Evolutionary conservation across 2,113 vertebrate genomes (phyloP).

Genomic region (Lepus timidus): DNA sequence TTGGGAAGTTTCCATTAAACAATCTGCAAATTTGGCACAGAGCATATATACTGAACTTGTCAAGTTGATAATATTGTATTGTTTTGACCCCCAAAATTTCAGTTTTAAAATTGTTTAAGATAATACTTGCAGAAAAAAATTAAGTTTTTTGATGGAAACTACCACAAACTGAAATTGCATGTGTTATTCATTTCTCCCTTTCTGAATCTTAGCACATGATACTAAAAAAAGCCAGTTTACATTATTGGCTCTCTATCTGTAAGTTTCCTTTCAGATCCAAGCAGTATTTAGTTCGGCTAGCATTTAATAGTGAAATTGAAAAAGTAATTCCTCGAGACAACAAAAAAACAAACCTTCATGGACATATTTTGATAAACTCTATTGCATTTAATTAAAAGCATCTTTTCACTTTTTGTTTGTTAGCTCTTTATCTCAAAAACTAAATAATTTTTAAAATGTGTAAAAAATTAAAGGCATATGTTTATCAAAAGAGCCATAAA

Average conservation of each 20-base stretch:
- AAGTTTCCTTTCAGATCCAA: background rate
- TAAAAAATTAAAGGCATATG: background rate
- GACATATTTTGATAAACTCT: background rate
- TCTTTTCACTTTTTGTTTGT: too few species aligned
- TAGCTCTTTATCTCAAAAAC: too few species aligned
- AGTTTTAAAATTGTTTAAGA: background rate
- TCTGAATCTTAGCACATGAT: background rate
- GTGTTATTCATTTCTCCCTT: background rate
- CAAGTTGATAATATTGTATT: background rate
- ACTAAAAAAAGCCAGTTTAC: background rate
- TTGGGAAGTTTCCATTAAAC: background rate
- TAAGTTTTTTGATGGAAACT: background rate
- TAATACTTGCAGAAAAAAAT: background rate
- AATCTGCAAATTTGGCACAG: background rate
- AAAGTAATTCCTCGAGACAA: background rate
- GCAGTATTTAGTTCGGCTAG: background rate
- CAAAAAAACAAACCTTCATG: background rate
- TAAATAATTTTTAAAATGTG: too few species aligned
- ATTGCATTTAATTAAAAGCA: background rate
- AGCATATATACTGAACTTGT: background rate
- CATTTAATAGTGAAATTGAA: background rate
- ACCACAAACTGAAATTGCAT: background rate
- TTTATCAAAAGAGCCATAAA: background rate
- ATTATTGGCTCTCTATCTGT: background rate
- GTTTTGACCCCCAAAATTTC: background rate